A percentile compares a stretch with the other conserved stretches of the same genome.
These are phyloP conservation scores for Trogon melanurus DNA, from an alignment of 2,113 vertebrate genomes.

Conservation along the genomic window DNA sequence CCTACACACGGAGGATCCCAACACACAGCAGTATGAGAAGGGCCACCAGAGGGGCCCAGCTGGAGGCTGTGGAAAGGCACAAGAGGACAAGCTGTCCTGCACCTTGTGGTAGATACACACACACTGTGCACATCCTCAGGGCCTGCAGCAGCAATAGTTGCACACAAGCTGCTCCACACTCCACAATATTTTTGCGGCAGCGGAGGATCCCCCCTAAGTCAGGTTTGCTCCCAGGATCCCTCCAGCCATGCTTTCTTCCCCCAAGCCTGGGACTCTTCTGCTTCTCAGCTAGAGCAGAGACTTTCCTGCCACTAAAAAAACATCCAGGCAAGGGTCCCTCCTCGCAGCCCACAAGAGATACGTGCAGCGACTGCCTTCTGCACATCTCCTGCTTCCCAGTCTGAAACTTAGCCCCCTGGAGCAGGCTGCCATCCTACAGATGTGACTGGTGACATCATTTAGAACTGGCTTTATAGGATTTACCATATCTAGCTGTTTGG, in stretches of 20 bases:
- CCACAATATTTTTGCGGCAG: background rate
- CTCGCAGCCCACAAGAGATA: background rate
- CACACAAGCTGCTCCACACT: background rate
- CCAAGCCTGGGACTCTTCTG: background rate
- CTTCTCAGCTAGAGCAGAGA: background rate
- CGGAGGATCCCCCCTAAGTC: background rate
- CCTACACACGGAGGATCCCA: background rate
- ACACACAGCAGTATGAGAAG: background rate
- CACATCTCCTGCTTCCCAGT: background rate
- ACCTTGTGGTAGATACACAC: fast-evolving
- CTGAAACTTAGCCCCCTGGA: background rate
- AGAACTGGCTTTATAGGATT: background rate
- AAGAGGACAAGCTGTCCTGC: fast-evolving
- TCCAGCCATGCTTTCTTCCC: background rate
- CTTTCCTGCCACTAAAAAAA: background rate
- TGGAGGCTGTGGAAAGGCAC: background rate
- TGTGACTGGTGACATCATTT: background rate
- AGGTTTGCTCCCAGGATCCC: background rate
- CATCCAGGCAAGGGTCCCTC: background rate
- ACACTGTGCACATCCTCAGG: fast-evolving
- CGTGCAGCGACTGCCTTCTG: background rate
- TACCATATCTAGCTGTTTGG: background rate
- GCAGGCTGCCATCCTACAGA: background rate
- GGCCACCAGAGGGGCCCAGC: background rate
- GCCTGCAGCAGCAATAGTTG: background rate